Evolutionary conservation across 2,797 vertebrate genomes (phyloP).

Genomic region (Pipistrellus pipistrellus): DNA sequence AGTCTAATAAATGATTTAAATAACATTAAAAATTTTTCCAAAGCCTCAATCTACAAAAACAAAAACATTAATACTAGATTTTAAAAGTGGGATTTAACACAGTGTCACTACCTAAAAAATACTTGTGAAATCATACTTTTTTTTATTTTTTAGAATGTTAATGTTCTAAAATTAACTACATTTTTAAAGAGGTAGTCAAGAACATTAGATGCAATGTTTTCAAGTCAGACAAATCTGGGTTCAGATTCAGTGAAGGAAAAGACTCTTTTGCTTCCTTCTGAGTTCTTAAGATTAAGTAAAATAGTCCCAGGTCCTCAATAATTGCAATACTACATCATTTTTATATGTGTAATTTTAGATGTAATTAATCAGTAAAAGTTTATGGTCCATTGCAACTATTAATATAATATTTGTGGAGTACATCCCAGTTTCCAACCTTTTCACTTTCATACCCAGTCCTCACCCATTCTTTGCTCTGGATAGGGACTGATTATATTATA

Average conservation of each 20-base stretch:
- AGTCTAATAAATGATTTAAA: conserved; percentile 79
- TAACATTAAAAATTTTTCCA: conserved; percentile 82
- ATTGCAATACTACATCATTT: conserved; percentile 27
- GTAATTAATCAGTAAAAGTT: neutral
- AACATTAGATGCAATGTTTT: neutral
- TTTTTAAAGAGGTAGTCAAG: neutral
- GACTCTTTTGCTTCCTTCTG: conserved; percentile 13
- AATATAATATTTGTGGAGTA: neutral
- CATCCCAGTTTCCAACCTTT: neutral
- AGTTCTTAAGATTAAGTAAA: conserved; percentile 47
- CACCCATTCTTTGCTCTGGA: neutral
- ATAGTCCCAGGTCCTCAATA: neutral
- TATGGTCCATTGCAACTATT: neutral
- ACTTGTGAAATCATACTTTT: conserved; percentile 41
- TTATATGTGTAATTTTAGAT: conserved; percentile 26
- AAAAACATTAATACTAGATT: conserved; percentile 65
- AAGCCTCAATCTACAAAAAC: conserved; percentile 68
- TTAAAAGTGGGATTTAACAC: conserved; percentile 67
- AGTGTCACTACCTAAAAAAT: conserved; percentile 65
- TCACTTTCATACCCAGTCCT: neutral
- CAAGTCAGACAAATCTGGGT: conserved; percentile 31
- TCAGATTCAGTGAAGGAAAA: conserved; percentile 15
- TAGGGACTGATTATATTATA: neutral
- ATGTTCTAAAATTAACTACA: conserved; percentile 51
- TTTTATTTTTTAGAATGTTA: conserved; percentile 37